These are phyloP conservation scores for Limnephilus marmoratus DNA, from an alignment of 2,888 invertebrate genomes.

Conservation along the genomic window DNA sequence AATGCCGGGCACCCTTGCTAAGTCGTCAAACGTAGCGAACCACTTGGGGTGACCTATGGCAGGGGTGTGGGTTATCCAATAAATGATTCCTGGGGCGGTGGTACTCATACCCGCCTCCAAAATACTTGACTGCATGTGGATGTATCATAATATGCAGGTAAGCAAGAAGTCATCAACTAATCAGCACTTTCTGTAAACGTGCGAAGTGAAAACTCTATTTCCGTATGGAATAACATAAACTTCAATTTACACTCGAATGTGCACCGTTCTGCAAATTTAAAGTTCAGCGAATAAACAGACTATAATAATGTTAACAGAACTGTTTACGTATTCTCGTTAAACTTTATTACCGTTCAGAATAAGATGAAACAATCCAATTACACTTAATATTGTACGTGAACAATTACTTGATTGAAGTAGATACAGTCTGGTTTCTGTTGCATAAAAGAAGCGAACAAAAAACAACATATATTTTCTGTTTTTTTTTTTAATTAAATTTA, in stretches of 20 bases:
- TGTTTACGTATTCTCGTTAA: background rate
- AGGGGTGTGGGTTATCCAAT: no score
- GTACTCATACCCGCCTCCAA: no score
- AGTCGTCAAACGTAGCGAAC: no score
- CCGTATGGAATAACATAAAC: background rate
- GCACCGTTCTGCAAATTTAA: background rate
- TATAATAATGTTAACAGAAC: constrained; percentile 2
- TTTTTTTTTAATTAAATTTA: no score
- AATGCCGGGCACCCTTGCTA: no score
- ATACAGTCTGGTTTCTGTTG: no score
- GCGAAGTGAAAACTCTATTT: background rate
- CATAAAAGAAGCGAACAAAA: no score
- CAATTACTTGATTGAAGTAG: background rate
- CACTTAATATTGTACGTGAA: background rate
- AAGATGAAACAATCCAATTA: background rate
- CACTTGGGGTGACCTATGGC: no score
- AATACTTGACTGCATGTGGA: background rate
- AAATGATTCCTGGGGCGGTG: no score
- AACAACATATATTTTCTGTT: no score
- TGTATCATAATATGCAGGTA: background rate
- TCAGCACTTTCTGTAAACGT: background rate
- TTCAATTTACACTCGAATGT: background rate
- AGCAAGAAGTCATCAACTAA: background rate
- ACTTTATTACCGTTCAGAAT: background rate
- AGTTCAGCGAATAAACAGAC: background rate